These are phyloP conservation scores for Caenorhabditis sp. DNA, from an alignment of 2,888 invertebrate genomes.

Conservation along the genomic window DNA sequence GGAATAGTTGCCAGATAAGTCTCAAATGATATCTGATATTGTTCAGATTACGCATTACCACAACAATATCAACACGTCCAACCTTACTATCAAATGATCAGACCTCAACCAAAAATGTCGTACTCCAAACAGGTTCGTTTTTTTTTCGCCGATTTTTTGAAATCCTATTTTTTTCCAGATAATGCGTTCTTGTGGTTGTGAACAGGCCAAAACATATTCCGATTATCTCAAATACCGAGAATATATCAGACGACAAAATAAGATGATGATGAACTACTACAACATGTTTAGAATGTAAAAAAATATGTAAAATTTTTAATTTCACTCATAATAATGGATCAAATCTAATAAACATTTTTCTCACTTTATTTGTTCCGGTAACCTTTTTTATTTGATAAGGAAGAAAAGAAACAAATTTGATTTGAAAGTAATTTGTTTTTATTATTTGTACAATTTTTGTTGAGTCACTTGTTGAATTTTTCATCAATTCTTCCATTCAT, in stretches of 20 bases:
- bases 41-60: not conserved
- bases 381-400: not conserved
- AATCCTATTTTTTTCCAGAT: constrained; percentile 19
- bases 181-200: constrained; percentile 33
- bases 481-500: not conserved
- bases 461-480: not conserved
- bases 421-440: not conserved
- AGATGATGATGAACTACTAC: constrained; percentile 1
- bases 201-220: constrained; percentile 25
- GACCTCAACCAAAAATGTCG: not conserved
- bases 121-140: not conserved
- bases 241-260: not conserved
- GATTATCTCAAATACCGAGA: constrained; percentile 19
- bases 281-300: constrained; percentile 6
- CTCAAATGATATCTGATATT: constrained; percentile 3
- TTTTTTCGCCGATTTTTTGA: constrained; percentile 17
- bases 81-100: not conserved
- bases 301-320: not conserved
- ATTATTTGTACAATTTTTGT: not conserved
- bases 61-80: constrained; percentile 1
- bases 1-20: constrained; percentile 14
- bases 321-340: not conserved
- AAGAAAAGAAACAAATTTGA: not conserved
- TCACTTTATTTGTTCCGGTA: no score
- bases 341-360: no score